Conservation (phyloP, 2,888 invertebrate genomes). For the Hemaris fuciformis region DNA sequence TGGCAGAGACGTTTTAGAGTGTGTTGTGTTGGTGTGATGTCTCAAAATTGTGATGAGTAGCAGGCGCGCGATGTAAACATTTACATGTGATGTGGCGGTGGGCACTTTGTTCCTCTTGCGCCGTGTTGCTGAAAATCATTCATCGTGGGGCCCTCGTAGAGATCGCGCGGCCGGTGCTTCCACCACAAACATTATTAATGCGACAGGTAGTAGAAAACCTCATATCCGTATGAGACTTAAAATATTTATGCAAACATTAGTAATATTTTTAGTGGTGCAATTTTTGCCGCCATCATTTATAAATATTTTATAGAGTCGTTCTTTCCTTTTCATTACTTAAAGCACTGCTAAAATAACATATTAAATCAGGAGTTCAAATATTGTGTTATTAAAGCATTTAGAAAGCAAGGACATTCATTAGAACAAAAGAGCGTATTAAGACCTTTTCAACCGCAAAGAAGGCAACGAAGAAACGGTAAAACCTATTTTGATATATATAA, state of each 20-base stretch:
- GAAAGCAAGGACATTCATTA: no score
- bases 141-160: constrained; percentile 1
- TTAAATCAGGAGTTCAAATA: no score
- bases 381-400: no score
- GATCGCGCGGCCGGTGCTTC: neutral
- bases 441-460: no score
- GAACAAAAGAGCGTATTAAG: no score
- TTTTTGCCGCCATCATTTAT: no score
- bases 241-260: neutral
- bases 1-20: constrained; percentile 21
- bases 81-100: constrained; percentile 51
- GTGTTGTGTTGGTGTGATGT: constrained; percentile 50
- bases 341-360: no score
- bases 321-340: no score
- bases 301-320: no score
- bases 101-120: constrained; percentile 18
- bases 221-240: neutral
- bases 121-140: neutral
- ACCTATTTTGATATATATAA: no score
- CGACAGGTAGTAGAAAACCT: neutral
- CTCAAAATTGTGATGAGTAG: constrained; percentile 75
- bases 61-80: constrained; percentile 71
- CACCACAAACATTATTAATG: neutral
- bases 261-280: no score
- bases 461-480: no score